phyloP scores from a whole-genome alignment of 2,888 invertebrate genomes.

The Andrena bucephala region DNA sequence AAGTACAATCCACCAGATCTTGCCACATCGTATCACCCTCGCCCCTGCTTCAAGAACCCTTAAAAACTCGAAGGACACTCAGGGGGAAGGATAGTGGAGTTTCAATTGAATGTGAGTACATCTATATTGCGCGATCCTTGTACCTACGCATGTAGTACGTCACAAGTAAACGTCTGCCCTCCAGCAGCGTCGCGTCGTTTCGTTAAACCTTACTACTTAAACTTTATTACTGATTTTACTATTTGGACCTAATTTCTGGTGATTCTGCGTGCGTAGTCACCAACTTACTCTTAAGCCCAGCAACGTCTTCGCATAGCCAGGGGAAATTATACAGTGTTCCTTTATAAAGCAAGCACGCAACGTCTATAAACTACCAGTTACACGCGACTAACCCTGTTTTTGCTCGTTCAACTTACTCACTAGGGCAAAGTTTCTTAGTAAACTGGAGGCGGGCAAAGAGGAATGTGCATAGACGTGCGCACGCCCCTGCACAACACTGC shows the following conservation, averaged over 20 bases:
- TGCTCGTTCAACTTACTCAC: constrained; percentile 30
- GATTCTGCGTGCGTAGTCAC: no score
- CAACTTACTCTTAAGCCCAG: no score
- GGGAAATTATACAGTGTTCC: background rate
- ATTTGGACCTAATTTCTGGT: no score
- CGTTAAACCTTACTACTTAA: background rate
- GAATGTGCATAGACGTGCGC: background rate
- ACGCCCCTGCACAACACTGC: background rate
- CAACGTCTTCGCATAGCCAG: no score
- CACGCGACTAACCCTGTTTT: constrained; percentile 31
- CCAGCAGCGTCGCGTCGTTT: background rate
- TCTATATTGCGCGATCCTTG: background rate
- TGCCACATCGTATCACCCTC: constrained; percentile 6
- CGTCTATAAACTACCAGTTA: constrained; percentile 33
- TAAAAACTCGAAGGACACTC: background rate
- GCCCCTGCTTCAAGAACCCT: background rate
- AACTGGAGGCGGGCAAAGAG: background rate
- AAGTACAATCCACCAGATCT: background rate
- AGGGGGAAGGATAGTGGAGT: background rate
- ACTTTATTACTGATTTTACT: background rate
- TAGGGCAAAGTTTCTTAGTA: constrained; percentile 27
- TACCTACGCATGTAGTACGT: background rate
- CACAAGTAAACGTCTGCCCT: background rate
- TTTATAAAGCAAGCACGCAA: constrained; percentile 4
- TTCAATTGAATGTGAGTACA: background rate